Base-by-base conservation (phyloP, 2,888 invertebrate species). In the Seladonia tumulorum region DNA sequence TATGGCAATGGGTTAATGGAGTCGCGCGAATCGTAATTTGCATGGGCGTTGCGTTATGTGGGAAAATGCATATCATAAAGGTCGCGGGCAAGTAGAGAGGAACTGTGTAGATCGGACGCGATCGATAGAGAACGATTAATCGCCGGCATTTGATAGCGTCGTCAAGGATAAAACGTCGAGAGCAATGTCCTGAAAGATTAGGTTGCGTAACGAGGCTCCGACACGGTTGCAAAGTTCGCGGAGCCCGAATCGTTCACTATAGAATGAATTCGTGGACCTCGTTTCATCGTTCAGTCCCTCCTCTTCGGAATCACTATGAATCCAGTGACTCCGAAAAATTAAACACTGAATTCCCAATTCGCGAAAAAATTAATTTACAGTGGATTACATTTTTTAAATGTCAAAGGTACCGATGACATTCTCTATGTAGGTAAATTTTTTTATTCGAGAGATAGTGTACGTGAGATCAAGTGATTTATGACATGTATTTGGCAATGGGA, bases 151-250 rank as follows among this genome's bases (percentile, higher is more conserved):
- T 29, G 76, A 84, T 73, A 60, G 53, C 66, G 7, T 79, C 82
- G 79, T 81, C 83, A 83, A 89, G 86, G 87, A 89, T 88, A 81
- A 86, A 49, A 68, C 77, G n/a, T n/a, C 42, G 77, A 49, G 83
- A 77, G 79, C 89, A 90, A 89, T 81, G 86, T 79, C 86, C 86
- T 82, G 79, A 5, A 71, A 49, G 81, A 79, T 83, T 74, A 35
- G 68, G 81, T 88, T 83, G 81, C 82, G 73, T 82, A 85, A 89
- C 45, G 3, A 47, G 45, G 16, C 70, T 81, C 71, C 39, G 22
- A 16, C 14, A n/a, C 47, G 47, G 63, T 39, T 45, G 42, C 73
- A 75, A 68, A 84, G 66, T 66, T 86, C 57, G 45, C 81, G 76
- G 71, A 22, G 35, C 79, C 57, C 57, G 57, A 57, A 57, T 57